Evolutionary conservation across 2,113 vertebrate species (phyloP), one percentile per base, ranked within the genome.

Genomic region (Mustela lutreola): DNA sequence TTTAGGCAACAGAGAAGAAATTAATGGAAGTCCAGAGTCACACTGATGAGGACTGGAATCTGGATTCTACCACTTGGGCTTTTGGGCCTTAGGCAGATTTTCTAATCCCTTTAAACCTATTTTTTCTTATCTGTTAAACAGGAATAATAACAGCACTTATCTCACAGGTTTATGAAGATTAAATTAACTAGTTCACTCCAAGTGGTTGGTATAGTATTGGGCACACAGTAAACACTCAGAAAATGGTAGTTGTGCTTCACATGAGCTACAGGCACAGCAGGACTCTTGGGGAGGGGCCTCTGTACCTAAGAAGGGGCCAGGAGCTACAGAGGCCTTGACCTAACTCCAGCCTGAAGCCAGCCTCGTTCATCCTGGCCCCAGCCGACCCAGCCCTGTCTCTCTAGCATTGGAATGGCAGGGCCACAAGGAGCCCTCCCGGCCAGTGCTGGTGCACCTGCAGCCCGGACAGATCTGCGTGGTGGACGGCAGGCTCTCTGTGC

Each of bases 331-430:
- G 19, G 11, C 21, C 78, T 71, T 16, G 78, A 14, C 48, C 67
- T 60, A 16, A 89, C 33, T 63, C 48, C 94, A 63, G 33, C 75
- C 42, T 18, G 7, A 18, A 83, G 70, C 56, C 3, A 11, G 22
- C n/a, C 45, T 28, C 76, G 71, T 94, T 70, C 83, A 4, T 76
- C 53, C 15, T 5, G 0, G 22, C 22, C 48, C 63, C 56, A 10
- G 36, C 50, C 91, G 78, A 96, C 42, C 11, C 58, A 53, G 58
- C 36, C 12, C 6, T 5, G 28, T 97, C 67, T 48, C 48, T 79
- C 53, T 86, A 99, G 99, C 99, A 26, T 80, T 80, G 63, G 99
- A 99, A 89, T 98, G 98, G 99, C 98, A 98, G 78, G 98, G 97
- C 18, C 94, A 48, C 48, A 97, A 97, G 45, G 98, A 99, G n/a